phyloP scores from a whole-genome alignment of 1,140 invertebrate genomes.

The Trichonephila inaurata region DNA sequence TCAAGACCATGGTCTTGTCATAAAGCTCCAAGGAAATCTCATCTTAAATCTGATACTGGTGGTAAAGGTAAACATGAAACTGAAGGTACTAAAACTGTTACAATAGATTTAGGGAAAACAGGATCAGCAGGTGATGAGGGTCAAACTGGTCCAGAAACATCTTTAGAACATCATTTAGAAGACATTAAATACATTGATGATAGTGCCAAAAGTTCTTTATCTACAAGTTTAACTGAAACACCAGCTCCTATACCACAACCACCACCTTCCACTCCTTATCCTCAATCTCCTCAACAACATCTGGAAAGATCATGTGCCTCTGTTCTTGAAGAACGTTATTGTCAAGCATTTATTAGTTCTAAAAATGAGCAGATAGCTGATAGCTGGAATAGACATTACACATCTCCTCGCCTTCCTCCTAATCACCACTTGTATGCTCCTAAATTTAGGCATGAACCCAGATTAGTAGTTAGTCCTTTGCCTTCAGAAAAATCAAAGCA shows the following conservation, averaged over 20 bases:
- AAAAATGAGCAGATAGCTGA: constrained; percentile 74
- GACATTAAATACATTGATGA: constrained; percentile 77
- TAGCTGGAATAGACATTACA: constrained; percentile 61
- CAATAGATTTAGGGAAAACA: constrained; percentile 10
- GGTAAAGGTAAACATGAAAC: constrained; percentile 34
- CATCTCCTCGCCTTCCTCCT: constrained; percentile 67
- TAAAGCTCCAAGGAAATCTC: constrained; percentile 28
- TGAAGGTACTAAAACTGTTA: constrained; percentile 24
- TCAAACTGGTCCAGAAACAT: constrained; percentile 43
- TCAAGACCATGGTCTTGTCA: constrained; percentile 47
- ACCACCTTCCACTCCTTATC: constrained; percentile 2
- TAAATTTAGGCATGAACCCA: constrained; percentile 66
- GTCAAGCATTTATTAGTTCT: constrained; percentile 72
- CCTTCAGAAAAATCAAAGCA: constrained; percentile 60
- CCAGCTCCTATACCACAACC: not conserved
- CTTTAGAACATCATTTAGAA: constrained; percentile 52
- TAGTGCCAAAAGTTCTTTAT: constrained; percentile 76
- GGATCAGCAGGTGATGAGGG: not conserved
- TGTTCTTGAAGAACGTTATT: constrained; percentile 73
- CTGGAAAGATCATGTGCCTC: constrained; percentile 64
- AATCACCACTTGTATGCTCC: constrained; percentile 65
- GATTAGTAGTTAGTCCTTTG: constrained; percentile 70
- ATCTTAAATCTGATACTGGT: constrained; percentile 37
- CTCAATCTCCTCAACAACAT: constrained; percentile 65
- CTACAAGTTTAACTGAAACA: constrained; percentile 68